Evolutionary conservation across 2,888 invertebrate genomes (phyloP), one percentile per base, ranked within the genome.

Genomic region (Druceiella hillmani): DNA sequence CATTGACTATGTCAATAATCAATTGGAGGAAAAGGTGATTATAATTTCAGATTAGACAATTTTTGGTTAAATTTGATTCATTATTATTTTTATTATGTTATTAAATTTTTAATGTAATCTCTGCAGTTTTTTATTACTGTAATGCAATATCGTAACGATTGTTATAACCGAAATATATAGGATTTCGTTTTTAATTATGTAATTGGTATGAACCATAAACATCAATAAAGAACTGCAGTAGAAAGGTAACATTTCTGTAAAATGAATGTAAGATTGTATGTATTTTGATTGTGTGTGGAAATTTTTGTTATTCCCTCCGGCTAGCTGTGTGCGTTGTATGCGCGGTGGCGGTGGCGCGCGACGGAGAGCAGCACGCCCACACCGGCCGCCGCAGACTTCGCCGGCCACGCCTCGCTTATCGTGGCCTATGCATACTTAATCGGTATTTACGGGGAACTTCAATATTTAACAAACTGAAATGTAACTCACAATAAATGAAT

Each of bases 1-100:
- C 50, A 90, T 95, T 47, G 97, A 98, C 66, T 99, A 94, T 77
- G 94, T 99, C 50, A 92, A 95, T 72, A 97, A 97, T 69, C 98
- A 99, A 66, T 76, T 99, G 39, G 98, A 99, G 64, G 87, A 91
- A 61, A 90, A 89, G 81, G 89, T 90, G 77, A 17, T 5, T 6
- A 3, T 7, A 3, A 7, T 4, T 59, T 56, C 32, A 9, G 4
- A 10, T 5, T 3, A 3, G 4, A 13, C 14, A 61, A 53, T 36
- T 22, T 64, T 55, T 48, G 51, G n/a, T 20, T n/a, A n/a, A 50
- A 49, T 43, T 49, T 48, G 47, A 43, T 26, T 15, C 16, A 36
- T 26, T 15, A 15, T 16, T 36, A 24, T 30, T 20, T 16, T 20
- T n/a, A 24, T 40, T 12, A 36, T 37, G 28, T 28, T 45, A 39